Conservation (phyloP, 2,888 invertebrate species). For the Clepsis dumicolana region DNA sequence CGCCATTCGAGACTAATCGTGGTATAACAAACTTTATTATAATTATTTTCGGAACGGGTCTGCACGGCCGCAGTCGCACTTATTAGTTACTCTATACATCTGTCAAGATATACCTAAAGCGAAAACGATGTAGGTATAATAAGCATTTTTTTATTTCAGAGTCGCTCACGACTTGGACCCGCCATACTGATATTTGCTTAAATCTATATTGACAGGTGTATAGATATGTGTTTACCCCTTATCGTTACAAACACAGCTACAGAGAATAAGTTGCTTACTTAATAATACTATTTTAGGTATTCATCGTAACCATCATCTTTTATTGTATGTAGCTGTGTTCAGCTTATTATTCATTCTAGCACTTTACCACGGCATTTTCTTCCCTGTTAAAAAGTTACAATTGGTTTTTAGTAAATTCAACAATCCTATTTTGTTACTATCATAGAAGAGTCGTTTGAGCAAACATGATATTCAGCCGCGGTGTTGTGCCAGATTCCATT, state of each 20-base stretch:
- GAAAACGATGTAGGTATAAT: slow-evolving; percentile 12
- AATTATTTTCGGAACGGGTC: slow-evolving; percentile 32
- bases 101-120: slow-evolving; percentile 35
- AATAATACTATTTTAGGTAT: slow-evolving; percentile 11
- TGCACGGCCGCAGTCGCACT: slow-evolving; percentile 27
- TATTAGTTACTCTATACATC: slow-evolving; percentile 37
- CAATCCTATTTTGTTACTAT: neutral
- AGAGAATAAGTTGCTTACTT: slow-evolving; percentile 14
- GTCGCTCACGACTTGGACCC: slow-evolving; percentile 26
- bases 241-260: slow-evolving; percentile 19
- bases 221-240: slow-evolving; percentile 32
- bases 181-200: slow-evolving; percentile 37
- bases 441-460: slow-evolving; percentile 19
- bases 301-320: slow-evolving; percentile 14
- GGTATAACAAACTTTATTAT: slow-evolving; percentile 24
- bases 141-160: slow-evolving; percentile 18
- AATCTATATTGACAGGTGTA: slow-evolving; percentile 43
- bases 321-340: slow-evolving; percentile 5
- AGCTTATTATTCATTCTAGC: neutral
- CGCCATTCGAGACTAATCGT: slow-evolving; percentile 39
- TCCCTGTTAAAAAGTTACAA: neutral
- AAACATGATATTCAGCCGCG: slow-evolving; percentile 27
- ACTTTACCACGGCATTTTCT: slow-evolving; percentile 20
- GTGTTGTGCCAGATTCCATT: slow-evolving; percentile 19
- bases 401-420: neutral